Percentiles rank a stretch among this genome's conserved stretches.
These are phyloP conservation scores for Listronotus bonariensis DNA, from an alignment of 1,140 invertebrate species.

Conservation along the genomic window DNA sequence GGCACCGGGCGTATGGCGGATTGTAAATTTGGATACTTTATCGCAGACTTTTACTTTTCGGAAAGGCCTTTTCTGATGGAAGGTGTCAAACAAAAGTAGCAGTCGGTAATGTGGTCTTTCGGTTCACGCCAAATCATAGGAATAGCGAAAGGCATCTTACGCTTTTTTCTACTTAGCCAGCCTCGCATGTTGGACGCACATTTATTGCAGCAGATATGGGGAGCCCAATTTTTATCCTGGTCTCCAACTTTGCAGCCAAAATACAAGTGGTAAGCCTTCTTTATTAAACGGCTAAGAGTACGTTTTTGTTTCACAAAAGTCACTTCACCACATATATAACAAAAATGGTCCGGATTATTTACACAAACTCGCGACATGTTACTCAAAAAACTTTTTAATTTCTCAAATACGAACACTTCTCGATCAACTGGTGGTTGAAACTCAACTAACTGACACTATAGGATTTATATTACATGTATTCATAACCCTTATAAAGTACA, in stretches of 20 bases:
- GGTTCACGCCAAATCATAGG: constrained; percentile 6
- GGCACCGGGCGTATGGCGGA: constrained; percentile 4
- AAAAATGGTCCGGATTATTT: too few relatives aligned
- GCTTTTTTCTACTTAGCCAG: neutral
- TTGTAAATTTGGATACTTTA: constrained; percentile 5
- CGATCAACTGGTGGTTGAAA: too few relatives aligned
- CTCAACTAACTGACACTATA: too few relatives aligned
- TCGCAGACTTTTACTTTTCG: too few relatives aligned
- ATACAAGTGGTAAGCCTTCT: neutral
- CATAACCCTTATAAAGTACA: too few relatives aligned
- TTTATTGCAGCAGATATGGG: constrained; percentile 2
- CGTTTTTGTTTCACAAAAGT: too few relatives aligned
- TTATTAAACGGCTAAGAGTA: too few relatives aligned
- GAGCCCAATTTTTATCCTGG: neutral
- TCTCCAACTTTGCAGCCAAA: constrained; percentile 3
- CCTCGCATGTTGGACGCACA: neutral
- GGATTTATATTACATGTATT: too few relatives aligned
- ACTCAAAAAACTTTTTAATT: too few relatives aligned
- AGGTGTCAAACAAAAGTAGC: constrained; percentile 11
- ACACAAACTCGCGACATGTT: too few relatives aligned
- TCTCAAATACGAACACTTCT: too few relatives aligned
- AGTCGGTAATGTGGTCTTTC: constrained; percentile 3
- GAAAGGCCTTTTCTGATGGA: neutral
- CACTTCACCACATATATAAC: too few relatives aligned
- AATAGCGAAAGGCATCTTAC: neutral